Conservation (phyloP, 2,888 invertebrate genomes). For the Callinectes sapidus region DNA sequence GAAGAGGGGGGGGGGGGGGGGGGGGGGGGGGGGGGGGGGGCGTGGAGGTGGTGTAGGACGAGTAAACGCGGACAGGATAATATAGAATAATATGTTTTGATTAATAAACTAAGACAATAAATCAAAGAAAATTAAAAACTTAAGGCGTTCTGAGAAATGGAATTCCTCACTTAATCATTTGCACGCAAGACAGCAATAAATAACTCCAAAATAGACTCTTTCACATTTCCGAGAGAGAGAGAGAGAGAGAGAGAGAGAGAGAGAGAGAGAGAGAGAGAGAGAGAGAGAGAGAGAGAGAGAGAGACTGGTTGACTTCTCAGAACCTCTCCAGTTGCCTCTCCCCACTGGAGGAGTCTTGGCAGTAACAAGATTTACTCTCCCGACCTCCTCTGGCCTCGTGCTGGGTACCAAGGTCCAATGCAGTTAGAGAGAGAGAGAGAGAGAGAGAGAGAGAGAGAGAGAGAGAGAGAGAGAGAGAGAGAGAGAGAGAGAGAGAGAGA, state of each 20-base stretch:
- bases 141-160: neutral
- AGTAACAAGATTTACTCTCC: conserved; percentile 34
- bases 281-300: neutral
- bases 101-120: neutral
- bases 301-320: neutral
- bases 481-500: neutral
- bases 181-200: neutral
- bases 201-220: neutral
- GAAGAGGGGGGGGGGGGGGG: neutral
- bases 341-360: conserved; percentile 8
- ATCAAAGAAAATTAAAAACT: neutral
- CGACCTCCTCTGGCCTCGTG: neutral
- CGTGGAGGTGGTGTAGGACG: too few species aligned
- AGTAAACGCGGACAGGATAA: neutral
- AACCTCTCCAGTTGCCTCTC: neutral
- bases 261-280: neutral
- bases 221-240: neutral
- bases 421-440: conserved; percentile 52
- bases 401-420: conserved; percentile 30
- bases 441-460: conserved; percentile 52
- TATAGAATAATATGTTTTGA: neutral
- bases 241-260: neutral
- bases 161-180: neutral
- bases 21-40: too few species aligned
- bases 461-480: neutral